Percentiles rank a stretch among this genome's conserved stretches.
These are phyloP conservation scores for Melinopterus prodromus DNA, from an alignment of 2,888 invertebrate genomes.

Conservation along the genomic window DNA sequence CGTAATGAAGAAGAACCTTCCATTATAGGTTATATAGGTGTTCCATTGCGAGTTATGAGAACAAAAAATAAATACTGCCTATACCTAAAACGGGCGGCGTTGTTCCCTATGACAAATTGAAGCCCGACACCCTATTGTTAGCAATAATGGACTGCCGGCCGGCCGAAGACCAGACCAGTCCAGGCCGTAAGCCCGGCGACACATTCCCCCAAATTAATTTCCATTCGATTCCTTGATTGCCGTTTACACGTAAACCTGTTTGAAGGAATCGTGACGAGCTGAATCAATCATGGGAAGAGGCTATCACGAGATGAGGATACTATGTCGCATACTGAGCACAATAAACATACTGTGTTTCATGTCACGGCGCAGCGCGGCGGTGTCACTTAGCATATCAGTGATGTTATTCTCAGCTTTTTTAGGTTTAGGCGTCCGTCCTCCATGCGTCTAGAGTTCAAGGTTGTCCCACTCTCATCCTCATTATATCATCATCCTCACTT, in stretches of 20 bases:
- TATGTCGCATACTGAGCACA: neutral
- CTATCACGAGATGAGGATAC: neutral
- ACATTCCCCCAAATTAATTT: neutral
- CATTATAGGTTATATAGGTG: conserved; percentile 4
- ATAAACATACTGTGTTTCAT: neutral
- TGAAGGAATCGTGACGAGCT: neutral
- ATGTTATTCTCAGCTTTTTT: too few relatives aligned
- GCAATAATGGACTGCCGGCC: neutral
- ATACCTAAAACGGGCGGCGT: neutral
- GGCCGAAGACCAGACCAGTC: neutral
- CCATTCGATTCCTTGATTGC: neutral
- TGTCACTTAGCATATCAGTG: too few relatives aligned
- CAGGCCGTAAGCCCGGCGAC: neutral
- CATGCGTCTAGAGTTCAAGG: too few relatives aligned
- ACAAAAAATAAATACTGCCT: conserved; percentile 4
- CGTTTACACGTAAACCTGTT: neutral
- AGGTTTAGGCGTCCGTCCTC: too few relatives aligned
- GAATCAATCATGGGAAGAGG: neutral
- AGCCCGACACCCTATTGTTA: neutral
- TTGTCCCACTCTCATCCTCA: too few relatives aligned
- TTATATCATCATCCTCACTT: neutral
- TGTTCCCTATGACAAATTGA: neutral
- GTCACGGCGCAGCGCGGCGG: too few relatives aligned
- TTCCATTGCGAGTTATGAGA: neutral
- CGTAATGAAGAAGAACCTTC: neutral